Conservation (phyloP, 2,888 invertebrate genomes). For the Sarcophaga carnaria region DNA sequence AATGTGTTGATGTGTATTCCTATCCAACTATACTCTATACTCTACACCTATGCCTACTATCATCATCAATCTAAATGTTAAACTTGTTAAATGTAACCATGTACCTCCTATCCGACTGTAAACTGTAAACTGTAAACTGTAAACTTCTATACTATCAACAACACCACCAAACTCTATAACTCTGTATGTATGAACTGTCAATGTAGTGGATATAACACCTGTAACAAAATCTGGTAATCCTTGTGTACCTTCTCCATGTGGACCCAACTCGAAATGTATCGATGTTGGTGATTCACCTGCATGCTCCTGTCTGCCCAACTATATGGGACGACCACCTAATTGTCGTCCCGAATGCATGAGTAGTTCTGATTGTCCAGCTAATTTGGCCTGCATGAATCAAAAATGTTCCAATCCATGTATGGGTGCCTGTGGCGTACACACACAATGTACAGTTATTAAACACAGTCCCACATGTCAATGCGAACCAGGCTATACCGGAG, state of each 20-base stretch:
- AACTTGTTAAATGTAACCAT: conserved; percentile 53
- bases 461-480: conserved; percentile 91
- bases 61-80: conserved; percentile 56
- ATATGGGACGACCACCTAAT: conserved; percentile 91
- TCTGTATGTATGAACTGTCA: conserved; percentile 66
- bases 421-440: conserved; percentile 89
- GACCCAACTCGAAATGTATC: conserved; percentile 90
- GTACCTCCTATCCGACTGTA: conserved; percentile 64
- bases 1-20: conserved; percentile 70
- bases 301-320: conserved; percentile 90
- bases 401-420: conserved; percentile 91
- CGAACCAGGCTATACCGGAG: conserved; percentile 88
- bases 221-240: conserved; percentile 86
- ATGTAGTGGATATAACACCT: conserved; percentile 81
- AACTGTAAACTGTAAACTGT: conserved; percentile 63
- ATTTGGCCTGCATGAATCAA: conserved; percentile 89
- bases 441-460: conserved; percentile 89
- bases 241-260: conserved; percentile 92
- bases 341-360: conserved; percentile 90
- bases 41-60: conserved; percentile 64
- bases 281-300: conserved; percentile 89
- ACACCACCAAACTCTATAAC: conserved; percentile 68
- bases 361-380: conserved; percentile 88
- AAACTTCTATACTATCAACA: conserved; percentile 66
- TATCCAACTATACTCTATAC: conserved; percentile 68